These are phyloP conservation scores for Drosophila formosana DNA, from an alignment of 2,888 invertebrate species.

Conservation along the genomic window DNA sequence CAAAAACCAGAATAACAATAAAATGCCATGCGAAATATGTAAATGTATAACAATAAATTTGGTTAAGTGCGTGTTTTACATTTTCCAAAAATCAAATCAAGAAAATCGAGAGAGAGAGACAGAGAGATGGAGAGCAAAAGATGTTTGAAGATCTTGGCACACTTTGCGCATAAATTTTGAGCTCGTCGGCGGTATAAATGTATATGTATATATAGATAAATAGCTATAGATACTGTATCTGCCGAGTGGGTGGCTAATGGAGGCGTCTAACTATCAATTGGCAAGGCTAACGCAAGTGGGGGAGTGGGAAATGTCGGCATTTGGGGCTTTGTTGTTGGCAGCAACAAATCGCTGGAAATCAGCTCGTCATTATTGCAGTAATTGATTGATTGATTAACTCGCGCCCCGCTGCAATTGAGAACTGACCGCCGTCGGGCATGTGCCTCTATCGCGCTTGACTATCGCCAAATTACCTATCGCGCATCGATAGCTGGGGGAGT, in stretches of 20 bases:
- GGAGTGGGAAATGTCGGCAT: conserved; percentile 1
- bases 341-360: conserved; percentile 55
- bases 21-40: conserved; percentile 67
- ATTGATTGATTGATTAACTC: conserved; percentile 80
- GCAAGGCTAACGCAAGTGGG: background rate
- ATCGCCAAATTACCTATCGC: background rate
- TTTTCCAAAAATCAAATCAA: conserved; percentile 41
- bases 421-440: conserved; percentile 59
- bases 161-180: conserved; percentile 69
- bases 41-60: conserved; percentile 72
- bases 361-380: conserved; percentile 72
- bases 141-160: conserved; percentile 56
- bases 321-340: conserved; percentile 38
- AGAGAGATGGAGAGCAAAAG: conserved; percentile 6
- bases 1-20: conserved; percentile 33
- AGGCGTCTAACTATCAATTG: conserved; percentile 14
- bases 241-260: conserved; percentile 19
- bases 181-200: conserved; percentile 19
- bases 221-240: background rate
- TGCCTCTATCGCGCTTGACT: conserved; percentile 29
- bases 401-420: conserved; percentile 64
- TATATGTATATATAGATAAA: background rate
- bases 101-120: conserved; percentile 6
- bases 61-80: conserved; percentile 60
- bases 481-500: conserved; percentile 40